Conservation (phyloP, 2,797 vertebrate genomes). For the Sebastes minor region DNA sequence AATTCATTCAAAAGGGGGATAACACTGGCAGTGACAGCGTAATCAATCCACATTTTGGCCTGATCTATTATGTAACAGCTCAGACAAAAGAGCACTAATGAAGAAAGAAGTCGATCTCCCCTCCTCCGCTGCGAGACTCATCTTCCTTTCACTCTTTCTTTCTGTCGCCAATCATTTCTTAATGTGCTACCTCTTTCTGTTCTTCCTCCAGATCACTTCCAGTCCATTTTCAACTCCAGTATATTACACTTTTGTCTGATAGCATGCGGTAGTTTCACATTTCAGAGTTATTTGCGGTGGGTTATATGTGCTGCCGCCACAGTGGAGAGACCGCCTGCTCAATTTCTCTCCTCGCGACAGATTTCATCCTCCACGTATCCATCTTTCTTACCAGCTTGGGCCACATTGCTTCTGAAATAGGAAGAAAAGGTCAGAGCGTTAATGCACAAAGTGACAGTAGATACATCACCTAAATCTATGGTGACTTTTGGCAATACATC, state of each 20-base stretch:
- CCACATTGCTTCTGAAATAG: slow-evolving; percentile 66
- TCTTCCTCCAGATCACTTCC: slow-evolving; percentile 15
- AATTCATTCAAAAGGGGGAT: slow-evolving; percentile 66
- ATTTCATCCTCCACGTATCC: slow-evolving; percentile 64
- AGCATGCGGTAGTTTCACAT: slow-evolving; percentile 7
- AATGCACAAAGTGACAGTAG: slow-evolving; percentile 75
- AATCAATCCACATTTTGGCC: slow-evolving; percentile 70
- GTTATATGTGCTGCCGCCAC: slow-evolving; percentile 26
- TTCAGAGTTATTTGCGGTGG: slow-evolving; percentile 22
- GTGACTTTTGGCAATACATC: slow-evolving; percentile 68
- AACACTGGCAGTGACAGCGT: slow-evolving; percentile 53
- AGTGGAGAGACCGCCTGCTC: slow-evolving; percentile 18
- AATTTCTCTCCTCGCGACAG: slow-evolving; percentile 61
- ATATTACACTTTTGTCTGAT: slow-evolving; percentile 15
- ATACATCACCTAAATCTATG: slow-evolving; percentile 72
- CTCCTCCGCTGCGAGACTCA: slow-evolving; percentile 16
- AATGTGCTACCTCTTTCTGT: neutral
- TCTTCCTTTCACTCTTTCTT: slow-evolving; percentile 3
- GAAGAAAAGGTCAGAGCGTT: slow-evolving; percentile 76
- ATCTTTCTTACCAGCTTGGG: slow-evolving; percentile 73
- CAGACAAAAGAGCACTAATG: slow-evolving; percentile 57
- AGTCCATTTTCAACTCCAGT: slow-evolving; percentile 39
- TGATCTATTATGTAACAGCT: slow-evolving; percentile 60
- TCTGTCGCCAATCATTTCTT: neutral
- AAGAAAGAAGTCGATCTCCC: slow-evolving; percentile 35